Conservation (phyloP, 2,113 vertebrate genomes). For the Oncorhynchus kisutch region DNA sequence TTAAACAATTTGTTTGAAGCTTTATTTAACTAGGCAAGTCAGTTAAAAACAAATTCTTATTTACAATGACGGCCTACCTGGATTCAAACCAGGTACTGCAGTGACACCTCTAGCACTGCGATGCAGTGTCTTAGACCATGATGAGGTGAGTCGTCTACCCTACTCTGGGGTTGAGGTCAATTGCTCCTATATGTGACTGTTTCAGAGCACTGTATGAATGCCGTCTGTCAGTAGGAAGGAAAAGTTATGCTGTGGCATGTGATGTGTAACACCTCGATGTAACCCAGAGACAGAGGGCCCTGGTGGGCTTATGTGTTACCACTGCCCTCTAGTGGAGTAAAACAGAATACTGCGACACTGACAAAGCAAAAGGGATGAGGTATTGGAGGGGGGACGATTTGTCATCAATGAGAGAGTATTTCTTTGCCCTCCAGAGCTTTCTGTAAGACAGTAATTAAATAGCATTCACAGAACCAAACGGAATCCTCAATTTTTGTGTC, state of each 20-base stretch:
- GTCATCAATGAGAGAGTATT: constrained; percentile 31
- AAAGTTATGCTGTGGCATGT: neutral
- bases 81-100: no score
- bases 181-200: no score
- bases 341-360: neutral
- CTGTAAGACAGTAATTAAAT: constrained; percentile 52
- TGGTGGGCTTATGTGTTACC: constrained; percentile 6
- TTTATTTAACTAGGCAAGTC: no score
- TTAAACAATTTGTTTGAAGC: no score
- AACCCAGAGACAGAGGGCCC: neutral
- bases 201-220: neutral
- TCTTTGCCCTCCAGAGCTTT: constrained; percentile 38
- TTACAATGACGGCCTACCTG: no score
- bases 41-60: no score
- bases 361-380: neutral
- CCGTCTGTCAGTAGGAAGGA: neutral
- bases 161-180: no score
- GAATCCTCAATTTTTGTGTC: neutral
- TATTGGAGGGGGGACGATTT: constrained; percentile 13
- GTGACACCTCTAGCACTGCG: no score
- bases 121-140: no score
- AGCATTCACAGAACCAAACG: neutral
- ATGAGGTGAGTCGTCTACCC: no score
- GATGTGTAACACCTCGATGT: neutral
- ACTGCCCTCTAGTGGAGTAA: constrained; percentile 50